These are phyloP conservation scores for Hexactinellida sp. DNA, from an alignment of 37 sponge, comb jelly and placozoan species.

Conservation along the genomic window DNA sequence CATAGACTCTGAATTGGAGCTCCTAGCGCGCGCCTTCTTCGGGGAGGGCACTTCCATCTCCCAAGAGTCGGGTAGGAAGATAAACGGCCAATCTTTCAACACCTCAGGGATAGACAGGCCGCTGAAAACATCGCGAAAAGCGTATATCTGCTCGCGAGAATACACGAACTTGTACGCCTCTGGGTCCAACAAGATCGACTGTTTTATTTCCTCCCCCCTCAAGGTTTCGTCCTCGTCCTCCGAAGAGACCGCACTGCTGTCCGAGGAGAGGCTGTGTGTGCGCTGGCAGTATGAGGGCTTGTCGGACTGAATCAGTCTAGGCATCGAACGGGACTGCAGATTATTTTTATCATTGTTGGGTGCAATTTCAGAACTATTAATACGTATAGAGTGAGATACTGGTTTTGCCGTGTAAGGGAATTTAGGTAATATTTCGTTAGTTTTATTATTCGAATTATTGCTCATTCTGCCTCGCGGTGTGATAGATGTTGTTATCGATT, in stretches of 20 bases:
- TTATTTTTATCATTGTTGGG: neutral
- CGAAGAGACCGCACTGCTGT: neutral
- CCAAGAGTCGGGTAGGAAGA: neutral
- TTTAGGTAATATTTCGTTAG: neutral
- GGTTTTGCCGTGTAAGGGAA: slow-evolving; percentile 19
- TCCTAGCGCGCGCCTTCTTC: neutral
- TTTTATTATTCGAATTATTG: slow-evolving; percentile 4
- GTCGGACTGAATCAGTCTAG: neutral
- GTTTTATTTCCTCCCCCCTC: neutral
- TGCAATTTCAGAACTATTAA: neutral
- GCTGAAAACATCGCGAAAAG: neutral
- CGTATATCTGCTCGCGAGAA: neutral
- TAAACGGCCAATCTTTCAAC: neutral
- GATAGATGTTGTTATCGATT: slow-evolving; percentile 5
- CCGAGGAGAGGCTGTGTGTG: neutral
- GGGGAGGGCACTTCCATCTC: neutral
- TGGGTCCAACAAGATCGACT: neutral
- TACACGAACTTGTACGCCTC: neutral
- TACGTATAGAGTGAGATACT: neutral
- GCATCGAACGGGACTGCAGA: neutral
- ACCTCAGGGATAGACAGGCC: neutral
- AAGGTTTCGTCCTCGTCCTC: neutral
- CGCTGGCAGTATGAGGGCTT: neutral
- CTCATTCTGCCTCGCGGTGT: neutral
- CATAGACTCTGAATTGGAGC: neutral